phyloP scores from a whole-genome alignment of 2,113 vertebrate genomes.

The Chunga burmeisteri region DNA sequence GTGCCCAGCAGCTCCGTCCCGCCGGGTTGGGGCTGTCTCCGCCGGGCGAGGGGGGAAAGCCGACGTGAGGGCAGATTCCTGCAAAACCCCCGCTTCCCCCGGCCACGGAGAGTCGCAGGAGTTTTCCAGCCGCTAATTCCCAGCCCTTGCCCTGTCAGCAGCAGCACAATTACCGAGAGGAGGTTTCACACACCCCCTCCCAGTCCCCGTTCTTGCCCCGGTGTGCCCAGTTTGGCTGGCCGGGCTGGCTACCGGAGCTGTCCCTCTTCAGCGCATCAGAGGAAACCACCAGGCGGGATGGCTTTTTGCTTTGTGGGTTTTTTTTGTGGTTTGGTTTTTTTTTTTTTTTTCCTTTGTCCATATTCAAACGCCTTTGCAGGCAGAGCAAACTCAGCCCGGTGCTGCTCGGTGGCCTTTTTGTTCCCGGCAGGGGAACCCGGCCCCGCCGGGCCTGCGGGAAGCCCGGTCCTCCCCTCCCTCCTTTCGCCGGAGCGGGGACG shows the following conservation, averaged over 20 bases:
- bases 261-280: neutral
- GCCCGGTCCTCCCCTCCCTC: conserved; percentile 77
- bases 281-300: no score
- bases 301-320: neutral
- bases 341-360: neutral
- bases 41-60: neutral
- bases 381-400: neutral
- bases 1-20: neutral
- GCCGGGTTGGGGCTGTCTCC: neutral
- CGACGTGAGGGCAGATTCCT: neutral
- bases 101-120: neutral
- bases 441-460: conserved; percentile 54
- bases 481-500: conserved; percentile 81
- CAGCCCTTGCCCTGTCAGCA: neutral
- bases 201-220: neutral
- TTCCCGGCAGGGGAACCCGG: neutral
- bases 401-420: conserved; percentile 44
- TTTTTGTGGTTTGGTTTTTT: fast-evolving
- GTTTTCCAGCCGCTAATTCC: neutral
- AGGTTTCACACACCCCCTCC: neutral
- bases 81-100: neutral
- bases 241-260: neutral
- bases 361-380: neutral
- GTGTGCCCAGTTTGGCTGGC: neutral
- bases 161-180: neutral